Evolutionary conservation across 2,888 invertebrate genomes (phyloP).

Genomic region (Anodontia alba): DNA sequence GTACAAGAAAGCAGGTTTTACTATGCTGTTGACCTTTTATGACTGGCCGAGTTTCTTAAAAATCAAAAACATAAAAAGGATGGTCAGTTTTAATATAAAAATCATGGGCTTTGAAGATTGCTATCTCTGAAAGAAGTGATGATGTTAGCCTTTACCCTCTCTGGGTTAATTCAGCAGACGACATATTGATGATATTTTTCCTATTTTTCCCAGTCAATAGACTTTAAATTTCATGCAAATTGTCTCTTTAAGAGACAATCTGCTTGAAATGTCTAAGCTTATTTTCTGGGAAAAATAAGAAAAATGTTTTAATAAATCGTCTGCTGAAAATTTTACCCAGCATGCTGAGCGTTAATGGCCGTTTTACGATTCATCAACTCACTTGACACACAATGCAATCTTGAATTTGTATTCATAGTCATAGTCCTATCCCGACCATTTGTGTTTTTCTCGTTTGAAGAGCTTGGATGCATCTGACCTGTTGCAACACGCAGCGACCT

Average conservation of each 20-base stretch:
- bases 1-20: too few species aligned
- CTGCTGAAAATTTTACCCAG: too few species aligned
- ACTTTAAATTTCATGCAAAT: too few species aligned
- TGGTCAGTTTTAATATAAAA: neutral
- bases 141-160: too few species aligned
- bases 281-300: too few species aligned
- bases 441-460: constrained; percentile 43
- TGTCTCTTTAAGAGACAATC: too few species aligned
- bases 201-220: too few species aligned
- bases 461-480: constrained; percentile 39
- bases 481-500: constrained; percentile 30
- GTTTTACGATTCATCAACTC: neutral
- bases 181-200: too few species aligned
- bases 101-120: neutral
- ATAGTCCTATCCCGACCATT: constrained; percentile 13
- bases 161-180: too few species aligned
- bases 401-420: neutral
- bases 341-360: constrained; percentile 2
- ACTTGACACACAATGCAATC: neutral
- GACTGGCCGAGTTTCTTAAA: neutral
- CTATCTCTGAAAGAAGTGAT: neutral
- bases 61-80: neutral
- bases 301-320: too few species aligned
- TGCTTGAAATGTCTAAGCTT: too few species aligned
- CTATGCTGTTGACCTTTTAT: neutral